phyloP scores from a whole-genome alignment of 2,888 invertebrate genomes.

The Leptopterna dolabrata region DNA sequence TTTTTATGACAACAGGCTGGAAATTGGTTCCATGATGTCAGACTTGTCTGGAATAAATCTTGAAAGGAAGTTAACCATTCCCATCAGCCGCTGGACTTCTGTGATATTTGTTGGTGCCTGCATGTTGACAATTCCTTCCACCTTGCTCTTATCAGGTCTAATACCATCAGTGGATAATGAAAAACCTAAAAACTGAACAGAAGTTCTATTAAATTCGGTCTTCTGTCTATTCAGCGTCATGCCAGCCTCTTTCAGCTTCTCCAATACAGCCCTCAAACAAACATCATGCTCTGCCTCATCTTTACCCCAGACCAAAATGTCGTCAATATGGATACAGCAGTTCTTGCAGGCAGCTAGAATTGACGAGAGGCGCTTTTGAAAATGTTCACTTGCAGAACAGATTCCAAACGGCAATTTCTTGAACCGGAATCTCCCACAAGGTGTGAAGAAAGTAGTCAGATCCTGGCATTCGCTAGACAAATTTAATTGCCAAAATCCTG shows the following conservation, averaged over 20 bases:
- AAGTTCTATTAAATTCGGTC: slow-evolving; percentile 19
- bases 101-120: slow-evolving; percentile 33
- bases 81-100: slow-evolving; percentile 51
- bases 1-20: neutral
- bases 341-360: too few species aligned
- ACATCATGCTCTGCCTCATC: neutral
- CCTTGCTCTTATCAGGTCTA: slow-evolving; percentile 33
- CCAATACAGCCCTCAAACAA: neutral
- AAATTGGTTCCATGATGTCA: neutral
- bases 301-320: slow-evolving; percentile 44
- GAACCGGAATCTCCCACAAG: neutral
- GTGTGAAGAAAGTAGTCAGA: slow-evolving; percentile 47
- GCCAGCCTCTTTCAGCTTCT: neutral
- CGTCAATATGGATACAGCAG: slow-evolving; percentile 47
- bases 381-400: slow-evolving; percentile 55
- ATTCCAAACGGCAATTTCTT: slow-evolving; percentile 56
- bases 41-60: too few species aligned
- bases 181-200: slow-evolving; percentile 61
- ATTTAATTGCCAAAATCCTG: slow-evolving; percentile 60
- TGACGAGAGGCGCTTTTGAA: too few species aligned
- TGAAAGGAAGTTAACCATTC: slow-evolving; percentile 10
- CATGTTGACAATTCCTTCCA: slow-evolving; percentile 53
- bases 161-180: slow-evolving; percentile 57
- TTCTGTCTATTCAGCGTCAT: neutral
- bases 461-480: slow-evolving; percentile 59